These are phyloP conservation scores for Aporophyla nigra DNA, from an alignment of 2,888 invertebrate genomes.

Conservation along the genomic window DNA sequence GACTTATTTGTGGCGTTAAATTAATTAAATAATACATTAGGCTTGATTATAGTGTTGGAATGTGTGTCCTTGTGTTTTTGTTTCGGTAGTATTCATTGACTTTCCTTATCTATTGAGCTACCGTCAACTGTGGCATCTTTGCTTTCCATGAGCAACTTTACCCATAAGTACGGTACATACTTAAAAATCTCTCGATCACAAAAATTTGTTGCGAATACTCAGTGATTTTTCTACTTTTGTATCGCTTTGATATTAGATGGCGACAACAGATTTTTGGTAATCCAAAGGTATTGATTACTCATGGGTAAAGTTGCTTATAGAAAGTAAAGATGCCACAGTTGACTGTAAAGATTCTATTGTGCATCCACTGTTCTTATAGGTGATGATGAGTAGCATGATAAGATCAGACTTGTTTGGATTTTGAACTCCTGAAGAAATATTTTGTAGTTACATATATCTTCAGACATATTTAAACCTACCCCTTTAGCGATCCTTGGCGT, in stretches of 20 bases:
- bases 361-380: too few species aligned
- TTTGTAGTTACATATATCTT: background rate
- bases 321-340: background rate
- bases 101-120: background rate
- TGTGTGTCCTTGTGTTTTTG: constrained; percentile 21
- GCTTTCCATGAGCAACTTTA: too few species aligned
- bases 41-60: constrained; percentile 35
- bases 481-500: background rate
- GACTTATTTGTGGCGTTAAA: constrained; percentile 36
- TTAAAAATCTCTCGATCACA: too few species aligned
- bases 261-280: too few species aligned
- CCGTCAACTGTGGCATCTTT: too few species aligned
- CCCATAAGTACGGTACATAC: too few species aligned
- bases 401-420: background rate
- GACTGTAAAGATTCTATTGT: background rate
- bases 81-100: background rate
- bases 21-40: constrained; percentile 52
- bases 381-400: background rate
- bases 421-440: background rate
- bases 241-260: too few species aligned
- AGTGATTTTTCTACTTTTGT: too few species aligned
- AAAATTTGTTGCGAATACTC: too few species aligned
- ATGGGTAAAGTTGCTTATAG: too few species aligned
- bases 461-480: background rate
- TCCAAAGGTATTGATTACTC: too few species aligned